phyloP scores from a whole-genome alignment of 2,797 vertebrate species.

The Sternarchorhynchus goeldii region DNA sequence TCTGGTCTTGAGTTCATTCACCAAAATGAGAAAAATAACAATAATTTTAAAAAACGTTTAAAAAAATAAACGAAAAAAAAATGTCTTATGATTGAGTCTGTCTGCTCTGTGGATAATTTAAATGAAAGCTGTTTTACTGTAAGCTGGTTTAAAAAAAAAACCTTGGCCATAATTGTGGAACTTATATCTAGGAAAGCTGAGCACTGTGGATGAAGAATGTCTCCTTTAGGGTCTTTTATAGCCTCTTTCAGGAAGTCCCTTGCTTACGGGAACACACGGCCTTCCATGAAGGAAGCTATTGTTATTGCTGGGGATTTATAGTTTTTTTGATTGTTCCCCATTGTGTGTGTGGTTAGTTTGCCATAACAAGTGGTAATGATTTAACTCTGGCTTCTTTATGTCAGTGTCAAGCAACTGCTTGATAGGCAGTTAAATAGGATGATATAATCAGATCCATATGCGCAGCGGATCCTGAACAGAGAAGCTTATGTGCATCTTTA shows the following conservation, averaged over 20 bases:
- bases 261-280: constrained; percentile 36
- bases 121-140: not conserved
- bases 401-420: constrained; percentile 33
- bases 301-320: constrained; percentile 42
- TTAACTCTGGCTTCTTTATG: constrained; percentile 41
- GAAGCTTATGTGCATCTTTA: constrained; percentile 26
- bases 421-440: constrained; percentile 39
- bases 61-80: too few relatives aligned
- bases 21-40: not conserved
- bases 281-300: constrained; percentile 39
- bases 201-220: constrained; percentile 22
- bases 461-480: not conserved
- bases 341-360: constrained; percentile 46
- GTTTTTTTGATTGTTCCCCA: constrained; percentile 42
- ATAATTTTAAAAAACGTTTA: not conserved
- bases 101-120: too few relatives aligned
- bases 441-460: constrained; percentile 38
- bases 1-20: constrained; percentile 6
- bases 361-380: constrained; percentile 50
- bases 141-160: not conserved
- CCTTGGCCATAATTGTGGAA: constrained; percentile 39
- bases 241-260: constrained; percentile 41
- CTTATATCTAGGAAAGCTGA: constrained; percentile 29
- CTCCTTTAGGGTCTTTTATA: constrained; percentile 36
- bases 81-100: too few relatives aligned